Conservation (phyloP, 1,140 invertebrate genomes). For the Calephelis virginiensis region DNA sequence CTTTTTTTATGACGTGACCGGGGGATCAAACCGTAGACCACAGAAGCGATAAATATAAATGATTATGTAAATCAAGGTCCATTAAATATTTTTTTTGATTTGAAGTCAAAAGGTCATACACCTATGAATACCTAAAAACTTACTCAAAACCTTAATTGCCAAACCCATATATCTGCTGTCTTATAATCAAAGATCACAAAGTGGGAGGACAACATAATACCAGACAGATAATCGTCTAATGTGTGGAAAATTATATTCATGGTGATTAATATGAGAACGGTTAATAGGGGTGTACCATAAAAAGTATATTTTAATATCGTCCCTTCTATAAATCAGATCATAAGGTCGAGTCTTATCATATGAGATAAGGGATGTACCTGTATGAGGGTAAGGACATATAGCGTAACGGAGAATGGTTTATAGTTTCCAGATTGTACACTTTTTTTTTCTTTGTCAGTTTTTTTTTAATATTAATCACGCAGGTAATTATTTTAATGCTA, state of each 20-base stretch:
- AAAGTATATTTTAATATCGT: slow-evolving; percentile 9
- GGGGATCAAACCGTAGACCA: too few relatives aligned
- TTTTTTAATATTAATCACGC: too few relatives aligned
- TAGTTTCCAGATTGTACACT: too few relatives aligned
- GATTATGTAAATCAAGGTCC: too few relatives aligned
- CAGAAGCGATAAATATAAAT: too few relatives aligned
- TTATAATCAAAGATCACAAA: slow-evolving; percentile 36
- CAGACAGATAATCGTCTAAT: slow-evolving; percentile 40
- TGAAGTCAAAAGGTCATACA: too few relatives aligned
- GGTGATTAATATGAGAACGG: slow-evolving; percentile 7
- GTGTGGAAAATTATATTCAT: slow-evolving; percentile 17
- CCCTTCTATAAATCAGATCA: slow-evolving; percentile 19
- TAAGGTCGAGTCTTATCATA: slow-evolving; percentile 3
- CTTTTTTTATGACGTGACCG: too few relatives aligned
- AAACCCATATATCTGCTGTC: slow-evolving; percentile 45
- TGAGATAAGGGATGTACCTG: background rate
- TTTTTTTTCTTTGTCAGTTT: too few relatives aligned
- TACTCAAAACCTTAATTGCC: slow-evolving; percentile 39
- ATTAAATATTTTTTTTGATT: too few relatives aligned
- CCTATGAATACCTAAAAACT: background rate
- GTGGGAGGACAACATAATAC: slow-evolving; percentile 41
- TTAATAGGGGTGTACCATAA: background rate
- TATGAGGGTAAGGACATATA: too few relatives aligned
- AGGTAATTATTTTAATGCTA: too few relatives aligned
- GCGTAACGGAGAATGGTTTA: too few relatives aligned